Evolutionary conservation across 2,113 vertebrate species (phyloP).

Genomic region (Anser cygnoides): DNA sequence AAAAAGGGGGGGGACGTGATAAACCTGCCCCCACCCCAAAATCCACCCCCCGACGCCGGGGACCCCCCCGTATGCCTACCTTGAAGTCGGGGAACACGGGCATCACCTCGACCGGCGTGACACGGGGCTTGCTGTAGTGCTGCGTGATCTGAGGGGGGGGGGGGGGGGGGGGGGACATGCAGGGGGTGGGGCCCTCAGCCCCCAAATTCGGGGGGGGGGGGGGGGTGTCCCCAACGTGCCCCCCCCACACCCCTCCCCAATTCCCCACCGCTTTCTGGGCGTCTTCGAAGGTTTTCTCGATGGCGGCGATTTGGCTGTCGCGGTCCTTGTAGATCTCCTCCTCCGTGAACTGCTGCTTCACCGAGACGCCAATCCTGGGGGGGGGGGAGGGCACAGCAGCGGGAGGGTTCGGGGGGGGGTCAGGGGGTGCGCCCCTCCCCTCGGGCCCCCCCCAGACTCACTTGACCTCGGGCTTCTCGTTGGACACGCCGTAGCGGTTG

Average conservation of each 20-base stretch:
- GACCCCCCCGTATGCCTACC: slow-evolving; percentile 67
- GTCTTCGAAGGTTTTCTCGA: slow-evolving; percentile 95
- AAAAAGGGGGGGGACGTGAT: neutral
- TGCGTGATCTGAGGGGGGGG: slow-evolving; percentile 87
- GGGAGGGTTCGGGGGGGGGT: neutral
- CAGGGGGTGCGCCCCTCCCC: neutral
- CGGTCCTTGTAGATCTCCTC: slow-evolving; percentile 97
- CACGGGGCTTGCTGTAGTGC: slow-evolving; percentile 94
- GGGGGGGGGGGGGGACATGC: neutral
- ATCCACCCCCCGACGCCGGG: neutral
- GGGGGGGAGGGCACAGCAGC: neutral
- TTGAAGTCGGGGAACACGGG: slow-evolving; percentile 94
- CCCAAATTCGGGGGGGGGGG: neutral
- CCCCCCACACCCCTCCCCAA: neutral
- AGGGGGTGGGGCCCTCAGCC: neutral
- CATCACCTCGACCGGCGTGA: slow-evolving; percentile 90
- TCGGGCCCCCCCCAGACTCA: slow-evolving; percentile 61
- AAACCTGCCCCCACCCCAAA: neutral
- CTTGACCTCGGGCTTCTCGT: slow-evolving; percentile 97
- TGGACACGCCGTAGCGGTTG: slow-evolving; percentile 92
- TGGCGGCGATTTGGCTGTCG: slow-evolving; percentile 94
- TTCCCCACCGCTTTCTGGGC: slow-evolving; percentile 87
- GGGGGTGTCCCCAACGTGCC: too few species aligned
- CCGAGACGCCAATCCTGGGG: slow-evolving; percentile 90
- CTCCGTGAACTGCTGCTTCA: slow-evolving; percentile 96